Evolutionary conservation across 1,140 invertebrate species (phyloP).

Genomic region (Patella vulgata): DNA sequence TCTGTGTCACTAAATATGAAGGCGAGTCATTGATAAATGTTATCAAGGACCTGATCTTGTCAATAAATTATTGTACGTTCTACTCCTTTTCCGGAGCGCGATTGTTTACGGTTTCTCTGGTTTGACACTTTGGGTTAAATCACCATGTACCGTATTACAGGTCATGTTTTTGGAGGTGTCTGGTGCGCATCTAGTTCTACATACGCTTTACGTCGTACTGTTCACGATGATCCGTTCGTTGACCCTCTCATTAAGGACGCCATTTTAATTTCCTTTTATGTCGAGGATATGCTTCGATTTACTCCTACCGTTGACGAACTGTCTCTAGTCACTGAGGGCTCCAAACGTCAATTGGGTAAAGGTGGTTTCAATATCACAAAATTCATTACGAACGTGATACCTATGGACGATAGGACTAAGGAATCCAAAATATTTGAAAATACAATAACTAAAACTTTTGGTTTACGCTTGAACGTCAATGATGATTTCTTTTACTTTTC

Average conservation of each 20-base stretch:
- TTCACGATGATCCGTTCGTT: constrained; percentile 16
- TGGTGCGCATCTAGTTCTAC: constrained; percentile 33
- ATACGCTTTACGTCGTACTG: constrained; percentile 31
- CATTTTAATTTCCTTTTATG: constrained; percentile 36
- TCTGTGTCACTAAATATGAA: constrained; percentile 4
- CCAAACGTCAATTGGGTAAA: constrained; percentile 20
- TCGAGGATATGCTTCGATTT: constrained; percentile 43
- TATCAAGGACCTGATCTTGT: no score
- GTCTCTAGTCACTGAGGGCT: constrained; percentile 20
- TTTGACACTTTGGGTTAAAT: constrained; percentile 20
- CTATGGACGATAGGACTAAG: no score
- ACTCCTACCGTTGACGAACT: constrained; percentile 18
- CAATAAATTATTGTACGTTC: constrained; percentile 34
- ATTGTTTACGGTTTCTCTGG: constrained; percentile 41
- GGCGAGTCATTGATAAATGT: no score
- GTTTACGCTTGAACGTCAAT: constrained; percentile 42
- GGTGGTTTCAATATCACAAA: constrained; percentile 39
- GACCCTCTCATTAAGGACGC: constrained; percentile 16
- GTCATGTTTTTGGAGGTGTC: constrained; percentile 32
- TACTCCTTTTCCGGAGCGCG: constrained; percentile 9
- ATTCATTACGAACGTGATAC: constrained; percentile 27
- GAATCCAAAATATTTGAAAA: no score
- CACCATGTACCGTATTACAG: constrained; percentile 25
- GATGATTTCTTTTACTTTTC: constrained; percentile 36
- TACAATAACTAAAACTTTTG: constrained; percentile 23